phyloP scores from a whole-genome alignment of 2,888 invertebrate genomes.

The Eucera pruinosa region DNA sequence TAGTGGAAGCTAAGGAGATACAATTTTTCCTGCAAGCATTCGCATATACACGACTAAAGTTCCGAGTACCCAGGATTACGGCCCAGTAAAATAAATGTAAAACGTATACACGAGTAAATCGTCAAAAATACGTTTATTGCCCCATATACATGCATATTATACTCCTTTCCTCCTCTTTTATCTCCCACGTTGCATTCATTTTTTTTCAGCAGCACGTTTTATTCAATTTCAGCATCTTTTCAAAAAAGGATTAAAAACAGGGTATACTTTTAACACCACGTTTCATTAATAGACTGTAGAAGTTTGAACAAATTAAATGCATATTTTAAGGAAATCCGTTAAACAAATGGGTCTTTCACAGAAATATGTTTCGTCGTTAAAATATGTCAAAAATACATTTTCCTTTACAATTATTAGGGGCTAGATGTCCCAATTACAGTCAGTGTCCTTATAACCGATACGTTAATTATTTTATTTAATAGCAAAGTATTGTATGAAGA shows the following conservation, averaged over 20 bases:
- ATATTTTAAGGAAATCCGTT: too few relatives aligned
- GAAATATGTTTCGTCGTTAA: too few relatives aligned
- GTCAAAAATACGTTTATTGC: constrained; percentile 1
- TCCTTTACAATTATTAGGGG: too few relatives aligned
- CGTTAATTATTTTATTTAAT: too few relatives aligned
- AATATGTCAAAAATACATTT: too few relatives aligned
- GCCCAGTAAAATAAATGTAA: constrained; percentile 32
- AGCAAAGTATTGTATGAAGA: too few relatives aligned
- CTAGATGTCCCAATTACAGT: too few relatives aligned
- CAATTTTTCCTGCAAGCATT: constrained; percentile 45
- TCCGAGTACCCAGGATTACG: constrained; percentile 13
- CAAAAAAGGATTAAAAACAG: neutral
- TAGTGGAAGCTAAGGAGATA: constrained; percentile 49
- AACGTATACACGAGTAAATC: constrained; percentile 17
- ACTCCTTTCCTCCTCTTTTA: neutral
- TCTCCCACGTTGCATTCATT: neutral
- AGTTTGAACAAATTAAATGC: too few relatives aligned
- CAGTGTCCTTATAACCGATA: too few relatives aligned
- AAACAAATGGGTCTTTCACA: too few relatives aligned
- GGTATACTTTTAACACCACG: neutral
- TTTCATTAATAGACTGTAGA: too few relatives aligned
- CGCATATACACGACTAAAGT: constrained; percentile 24
- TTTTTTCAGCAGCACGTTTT: neutral
- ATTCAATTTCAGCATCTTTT: neutral
- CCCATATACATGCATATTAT: neutral